phyloP scores from a whole-genome alignment of 2,888 invertebrate species.

The Ceraclea dissimilis region DNA sequence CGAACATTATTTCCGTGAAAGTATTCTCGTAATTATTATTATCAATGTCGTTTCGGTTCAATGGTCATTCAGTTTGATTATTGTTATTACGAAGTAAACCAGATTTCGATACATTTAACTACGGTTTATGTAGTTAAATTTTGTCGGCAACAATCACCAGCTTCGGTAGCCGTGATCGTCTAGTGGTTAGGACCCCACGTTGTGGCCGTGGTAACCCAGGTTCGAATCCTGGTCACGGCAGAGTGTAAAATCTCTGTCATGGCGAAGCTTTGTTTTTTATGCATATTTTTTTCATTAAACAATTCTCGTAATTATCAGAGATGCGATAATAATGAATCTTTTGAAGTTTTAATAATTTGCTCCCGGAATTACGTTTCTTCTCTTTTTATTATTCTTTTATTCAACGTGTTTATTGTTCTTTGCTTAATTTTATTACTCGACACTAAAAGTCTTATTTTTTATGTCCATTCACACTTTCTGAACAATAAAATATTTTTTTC shows the following conservation, averaged over 20 bases:
- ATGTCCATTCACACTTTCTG: too few species aligned
- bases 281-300: too few species aligned
- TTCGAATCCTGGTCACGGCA: conserved; percentile 54
- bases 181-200: conserved; percentile 53
- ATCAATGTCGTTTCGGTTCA: background rate
- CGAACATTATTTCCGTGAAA: background rate
- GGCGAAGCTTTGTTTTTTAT: background rate
- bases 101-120: too few species aligned
- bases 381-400: background rate
- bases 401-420: too few species aligned
- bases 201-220: conserved; percentile 54
- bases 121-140: background rate
- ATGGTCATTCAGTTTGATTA: background rate
- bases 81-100: too few species aligned
- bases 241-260: conserved; percentile 9
- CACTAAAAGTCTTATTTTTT: too few species aligned
- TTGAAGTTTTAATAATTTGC: too few species aligned
- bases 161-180: conserved; percentile 43
- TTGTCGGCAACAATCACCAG: background rate
- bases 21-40: background rate
- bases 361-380: too few species aligned
- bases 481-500: too few species aligned
- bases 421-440: too few species aligned
- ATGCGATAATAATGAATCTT: too few species aligned
- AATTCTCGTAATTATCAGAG: too few species aligned